phyloP scores from a whole-genome alignment of 1,140 invertebrate genomes.

The Listronotus bonariensis region DNA sequence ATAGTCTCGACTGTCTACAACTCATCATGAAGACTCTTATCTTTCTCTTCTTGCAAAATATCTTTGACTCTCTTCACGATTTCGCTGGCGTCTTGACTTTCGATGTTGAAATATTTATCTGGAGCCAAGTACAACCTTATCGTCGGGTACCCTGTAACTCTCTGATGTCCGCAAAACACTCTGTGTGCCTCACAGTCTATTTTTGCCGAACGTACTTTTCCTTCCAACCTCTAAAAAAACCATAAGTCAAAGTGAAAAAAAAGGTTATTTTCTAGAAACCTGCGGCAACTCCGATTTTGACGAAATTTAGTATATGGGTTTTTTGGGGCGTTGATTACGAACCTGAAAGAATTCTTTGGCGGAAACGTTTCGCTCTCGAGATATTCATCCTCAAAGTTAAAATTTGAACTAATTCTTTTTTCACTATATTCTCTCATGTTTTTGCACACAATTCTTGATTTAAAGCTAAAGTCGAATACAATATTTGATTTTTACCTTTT shows the following conservation, averaged over 20 bases:
- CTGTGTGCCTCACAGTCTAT: slow-evolving; percentile 83
- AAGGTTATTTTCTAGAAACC: too few relatives aligned
- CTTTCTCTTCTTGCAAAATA: slow-evolving; percentile 35
- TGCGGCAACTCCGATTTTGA: too few relatives aligned
- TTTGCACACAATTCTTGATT: too few relatives aligned
- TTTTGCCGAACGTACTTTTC: slow-evolving; percentile 74
- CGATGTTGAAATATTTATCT: slow-evolving; percentile 43
- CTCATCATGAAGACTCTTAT: slow-evolving; percentile 46
- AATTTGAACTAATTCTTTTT: too few relatives aligned
- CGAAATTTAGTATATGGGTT: too few relatives aligned
- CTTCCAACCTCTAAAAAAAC: slow-evolving; percentile 60
- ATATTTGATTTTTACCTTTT: too few relatives aligned
- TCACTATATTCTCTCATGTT: too few relatives aligned
- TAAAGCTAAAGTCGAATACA: too few relatives aligned
- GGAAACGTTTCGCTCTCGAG: too few relatives aligned
- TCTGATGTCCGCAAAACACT: slow-evolving; percentile 69
- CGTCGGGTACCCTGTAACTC: slow-evolving; percentile 72
- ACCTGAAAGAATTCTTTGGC: too few relatives aligned
- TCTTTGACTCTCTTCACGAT: slow-evolving; percentile 45
- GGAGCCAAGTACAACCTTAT: slow-evolving; percentile 55
- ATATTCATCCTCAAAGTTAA: too few relatives aligned
- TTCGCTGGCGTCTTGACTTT: slow-evolving; percentile 38
- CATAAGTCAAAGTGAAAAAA: slow-evolving; percentile 13
- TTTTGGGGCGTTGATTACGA: too few relatives aligned
- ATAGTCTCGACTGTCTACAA: slow-evolving; percentile 31